Conservation (phyloP, 2,888 invertebrate genomes). For the Fragum fragum region DNA sequence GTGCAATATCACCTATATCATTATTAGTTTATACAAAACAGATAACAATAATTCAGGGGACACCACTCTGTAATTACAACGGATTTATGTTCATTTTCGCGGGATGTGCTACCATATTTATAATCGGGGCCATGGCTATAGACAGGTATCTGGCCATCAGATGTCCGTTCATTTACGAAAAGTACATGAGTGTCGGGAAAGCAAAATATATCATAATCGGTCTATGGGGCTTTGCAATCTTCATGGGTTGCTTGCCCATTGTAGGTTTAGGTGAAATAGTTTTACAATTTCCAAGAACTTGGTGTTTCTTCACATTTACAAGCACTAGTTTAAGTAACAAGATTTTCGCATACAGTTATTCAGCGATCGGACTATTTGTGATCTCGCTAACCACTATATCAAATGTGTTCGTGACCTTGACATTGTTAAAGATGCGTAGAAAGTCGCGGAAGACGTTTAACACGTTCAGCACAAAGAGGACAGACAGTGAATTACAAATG, state of each 20-base stretch:
- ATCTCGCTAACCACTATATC: slow-evolving; percentile 77
- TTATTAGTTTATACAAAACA: slow-evolving; percentile 75
- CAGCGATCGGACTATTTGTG: slow-evolving; percentile 79
- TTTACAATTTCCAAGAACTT: slow-evolving; percentile 85
- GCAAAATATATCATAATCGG: slow-evolving; percentile 73
- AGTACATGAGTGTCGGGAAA: slow-evolving; percentile 71
- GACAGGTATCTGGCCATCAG: slow-evolving; percentile 84
- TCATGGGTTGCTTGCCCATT: slow-evolving; percentile 81
- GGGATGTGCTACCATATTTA: slow-evolving; percentile 83
- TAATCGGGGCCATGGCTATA: slow-evolving; percentile 85
- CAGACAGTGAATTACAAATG: slow-evolving; percentile 85
- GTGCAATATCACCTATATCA: slow-evolving; percentile 79
- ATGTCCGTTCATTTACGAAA: slow-evolving; percentile 81
- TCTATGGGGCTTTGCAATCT: slow-evolving; percentile 76
- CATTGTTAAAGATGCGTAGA: slow-evolving; percentile 78
- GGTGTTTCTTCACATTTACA: slow-evolving; percentile 86
- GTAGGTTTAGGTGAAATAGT: slow-evolving; percentile 85
- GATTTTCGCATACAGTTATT: slow-evolving; percentile 82
- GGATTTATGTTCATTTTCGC: slow-evolving; percentile 84
- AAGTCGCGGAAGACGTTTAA: slow-evolving; percentile 64
- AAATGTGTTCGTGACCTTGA: slow-evolving; percentile 77
- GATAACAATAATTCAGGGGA: slow-evolving; percentile 80
- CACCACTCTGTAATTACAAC: slow-evolving; percentile 82
- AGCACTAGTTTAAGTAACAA: slow-evolving; percentile 72
- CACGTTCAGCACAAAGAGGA: slow-evolving; percentile 50